Conservation (phyloP, 2,113 vertebrate genomes). For the Neolamprologus fasciatus region DNA sequence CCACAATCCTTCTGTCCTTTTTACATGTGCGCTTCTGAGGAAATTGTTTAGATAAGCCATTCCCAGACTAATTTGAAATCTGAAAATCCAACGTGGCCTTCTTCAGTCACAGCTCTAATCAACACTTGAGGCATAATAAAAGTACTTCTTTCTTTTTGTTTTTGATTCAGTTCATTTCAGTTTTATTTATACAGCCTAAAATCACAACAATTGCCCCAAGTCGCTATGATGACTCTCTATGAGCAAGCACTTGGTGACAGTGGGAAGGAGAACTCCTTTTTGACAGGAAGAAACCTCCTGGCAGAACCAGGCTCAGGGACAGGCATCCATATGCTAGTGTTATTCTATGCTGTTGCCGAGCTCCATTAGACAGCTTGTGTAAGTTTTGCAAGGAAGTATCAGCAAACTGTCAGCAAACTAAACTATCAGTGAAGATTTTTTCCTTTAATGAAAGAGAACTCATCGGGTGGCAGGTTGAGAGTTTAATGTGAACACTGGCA, state of each 20-base stretch:
- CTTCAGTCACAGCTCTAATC: background rate
- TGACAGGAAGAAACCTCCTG: background rate
- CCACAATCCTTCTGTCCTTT: background rate
- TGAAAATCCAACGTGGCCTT: background rate
- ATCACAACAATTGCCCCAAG: background rate
- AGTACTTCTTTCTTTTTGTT: background rate
- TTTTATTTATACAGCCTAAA: background rate
- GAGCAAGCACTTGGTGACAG: background rate
- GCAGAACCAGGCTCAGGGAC: background rate
- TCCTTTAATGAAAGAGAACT: background rate
- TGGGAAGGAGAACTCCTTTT: background rate
- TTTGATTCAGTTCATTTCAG: background rate
- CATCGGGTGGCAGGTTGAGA: background rate
- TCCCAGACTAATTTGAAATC: background rate
- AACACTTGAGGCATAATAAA: background rate
- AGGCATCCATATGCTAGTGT: background rate
- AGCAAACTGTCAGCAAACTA: background rate
- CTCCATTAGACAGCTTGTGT: background rate
- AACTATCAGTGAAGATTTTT: background rate
- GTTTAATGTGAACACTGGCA: background rate
- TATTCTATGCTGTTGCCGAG: background rate
- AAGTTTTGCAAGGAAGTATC: background rate
- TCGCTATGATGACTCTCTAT: background rate
- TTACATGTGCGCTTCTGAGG: background rate
- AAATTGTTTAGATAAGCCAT: background rate